Conservation (phyloP, 2,888 invertebrate species). For the Leucozona laternaria region DNA sequence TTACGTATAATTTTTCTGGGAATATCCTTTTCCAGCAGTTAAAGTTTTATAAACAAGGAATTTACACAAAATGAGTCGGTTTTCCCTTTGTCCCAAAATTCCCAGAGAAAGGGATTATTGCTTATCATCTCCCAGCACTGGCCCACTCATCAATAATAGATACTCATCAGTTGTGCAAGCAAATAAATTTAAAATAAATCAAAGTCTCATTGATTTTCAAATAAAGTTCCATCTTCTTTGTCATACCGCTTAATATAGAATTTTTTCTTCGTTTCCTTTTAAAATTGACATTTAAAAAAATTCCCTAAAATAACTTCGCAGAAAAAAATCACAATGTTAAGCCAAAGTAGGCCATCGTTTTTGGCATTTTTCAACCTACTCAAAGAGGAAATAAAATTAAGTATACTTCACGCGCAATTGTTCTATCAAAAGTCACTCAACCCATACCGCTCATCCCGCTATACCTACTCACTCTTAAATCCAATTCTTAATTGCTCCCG, state of each 20-base stretch:
- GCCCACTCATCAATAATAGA: too few relatives aligned
- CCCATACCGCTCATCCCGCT: neutral
- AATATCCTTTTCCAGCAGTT: too few relatives aligned
- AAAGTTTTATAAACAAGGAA: too few relatives aligned
- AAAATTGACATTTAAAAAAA: neutral
- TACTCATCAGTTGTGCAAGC: too few relatives aligned
- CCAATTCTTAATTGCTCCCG: slow-evolving; percentile 45
- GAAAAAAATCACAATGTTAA: slow-evolving; percentile 41
- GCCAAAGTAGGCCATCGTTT: slow-evolving; percentile 55
- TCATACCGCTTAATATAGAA: slow-evolving; percentile 37
- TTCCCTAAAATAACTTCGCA: neutral
- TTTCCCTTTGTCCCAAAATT: too few relatives aligned
- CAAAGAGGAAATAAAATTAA: slow-evolving; percentile 22
- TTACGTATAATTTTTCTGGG: too few relatives aligned
- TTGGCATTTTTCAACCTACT: slow-evolving; percentile 17
- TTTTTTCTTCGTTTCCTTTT: neutral
- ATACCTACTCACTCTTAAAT: neutral
- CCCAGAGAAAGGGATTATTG: too few relatives aligned
- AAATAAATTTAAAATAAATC: too few relatives aligned
- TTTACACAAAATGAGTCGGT: too few relatives aligned
- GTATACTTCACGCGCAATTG: slow-evolving; percentile 45
- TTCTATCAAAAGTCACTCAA: slow-evolving; percentile 35
- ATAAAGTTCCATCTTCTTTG: slow-evolving; percentile 54
- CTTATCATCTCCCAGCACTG: too few relatives aligned
- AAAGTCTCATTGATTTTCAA: slow-evolving; percentile 55